A percentile compares a stretch with the other conserved stretches of the same genome.
Evolutionary conservation across 2,888 invertebrate species (phyloP).

Genomic region (Thereva nobilitata): DNA sequence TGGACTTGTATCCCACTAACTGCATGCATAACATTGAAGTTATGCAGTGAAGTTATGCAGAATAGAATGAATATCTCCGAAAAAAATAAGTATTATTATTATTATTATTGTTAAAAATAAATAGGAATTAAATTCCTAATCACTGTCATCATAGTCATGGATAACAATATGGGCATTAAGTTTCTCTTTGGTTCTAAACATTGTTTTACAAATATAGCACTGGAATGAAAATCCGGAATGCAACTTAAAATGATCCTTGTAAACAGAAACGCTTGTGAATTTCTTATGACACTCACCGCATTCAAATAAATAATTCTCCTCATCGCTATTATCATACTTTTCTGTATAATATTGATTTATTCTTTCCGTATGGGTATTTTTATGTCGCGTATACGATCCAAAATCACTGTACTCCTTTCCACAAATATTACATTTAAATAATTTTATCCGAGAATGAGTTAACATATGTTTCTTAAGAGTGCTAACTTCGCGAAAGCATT

Average conservation of each 20-base stretch:
- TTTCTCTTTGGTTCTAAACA: slow-evolving; percentile 45
- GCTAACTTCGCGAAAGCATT: slow-evolving; percentile 55
- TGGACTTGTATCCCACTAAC: too few species aligned
- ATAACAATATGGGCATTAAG: slow-evolving; percentile 46
- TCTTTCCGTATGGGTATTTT: slow-evolving; percentile 46
- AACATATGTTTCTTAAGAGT: slow-evolving; percentile 56
- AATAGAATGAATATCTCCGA: too few species aligned
- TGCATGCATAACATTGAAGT: too few species aligned
- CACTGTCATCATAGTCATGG: slow-evolving; percentile 40
- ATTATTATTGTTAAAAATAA: neutral
- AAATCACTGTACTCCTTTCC: slow-evolving; percentile 53
- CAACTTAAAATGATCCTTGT: slow-evolving; percentile 33
- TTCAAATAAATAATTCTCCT: slow-evolving; percentile 14
- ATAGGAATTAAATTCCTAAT: slow-evolving; percentile 4
- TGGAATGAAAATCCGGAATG: slow-evolving; percentile 42
- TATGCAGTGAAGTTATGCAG: too few species aligned
- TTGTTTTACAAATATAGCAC: slow-evolving; percentile 49
- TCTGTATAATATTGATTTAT: neutral
- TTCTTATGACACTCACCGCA: slow-evolving; percentile 33
- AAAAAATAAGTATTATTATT: too few species aligned
- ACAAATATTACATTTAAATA: slow-evolving; percentile 54
- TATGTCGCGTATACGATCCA: slow-evolving; percentile 52
- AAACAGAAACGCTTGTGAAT: slow-evolving; percentile 22
- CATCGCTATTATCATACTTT: neutral
- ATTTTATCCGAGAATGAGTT: slow-evolving; percentile 54